These are phyloP conservation scores for Magallana gigas DNA, from an alignment of 1,140 invertebrate genomes.

Conservation along the genomic window DNA sequence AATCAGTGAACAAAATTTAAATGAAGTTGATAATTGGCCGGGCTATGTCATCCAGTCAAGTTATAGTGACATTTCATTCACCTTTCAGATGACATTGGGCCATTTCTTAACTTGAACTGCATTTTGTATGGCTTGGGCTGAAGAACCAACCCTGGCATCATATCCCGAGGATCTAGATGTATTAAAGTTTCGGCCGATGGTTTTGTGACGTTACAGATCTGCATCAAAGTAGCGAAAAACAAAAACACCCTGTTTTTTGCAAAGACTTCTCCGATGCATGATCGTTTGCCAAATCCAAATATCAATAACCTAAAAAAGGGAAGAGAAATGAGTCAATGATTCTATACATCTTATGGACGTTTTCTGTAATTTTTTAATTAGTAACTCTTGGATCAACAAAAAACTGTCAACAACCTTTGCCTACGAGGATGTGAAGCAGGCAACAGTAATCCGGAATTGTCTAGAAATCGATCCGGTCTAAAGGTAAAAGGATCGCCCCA, in stretches of 20 bases:
- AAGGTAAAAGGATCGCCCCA: conserved; percentile 87
- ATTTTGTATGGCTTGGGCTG: not conserved
- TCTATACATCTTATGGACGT: too few relatives aligned
- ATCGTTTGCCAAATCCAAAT: conserved; percentile 30
- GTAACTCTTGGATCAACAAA: too few relatives aligned
- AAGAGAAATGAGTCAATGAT: too few relatives aligned
- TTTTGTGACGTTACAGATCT: not conserved
- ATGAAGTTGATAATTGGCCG: too few relatives aligned
- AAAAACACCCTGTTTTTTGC: conserved; percentile 26
- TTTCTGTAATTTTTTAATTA: too few relatives aligned
- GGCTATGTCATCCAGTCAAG: too few relatives aligned
- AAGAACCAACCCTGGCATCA: not conserved
- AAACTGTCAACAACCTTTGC: conserved; percentile 27
- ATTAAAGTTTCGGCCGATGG: not conserved
- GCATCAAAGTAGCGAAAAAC: conserved; percentile 17
- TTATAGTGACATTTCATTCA: too few relatives aligned
- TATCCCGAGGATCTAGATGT: not conserved
- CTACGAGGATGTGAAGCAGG: conserved; percentile 47
- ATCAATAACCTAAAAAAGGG: not conserved
- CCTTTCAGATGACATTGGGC: too few relatives aligned
- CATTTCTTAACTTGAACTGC: not conserved
- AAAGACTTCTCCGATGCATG: conserved; percentile 39
- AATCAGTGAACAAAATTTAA: too few relatives aligned
- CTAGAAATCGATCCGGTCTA: conserved; percentile 82
- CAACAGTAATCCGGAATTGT: conserved; percentile 45